These are phyloP conservation scores for Platorchestia sp. DNA, from an alignment of 1,140 invertebrate species.

Conservation along the genomic window DNA sequence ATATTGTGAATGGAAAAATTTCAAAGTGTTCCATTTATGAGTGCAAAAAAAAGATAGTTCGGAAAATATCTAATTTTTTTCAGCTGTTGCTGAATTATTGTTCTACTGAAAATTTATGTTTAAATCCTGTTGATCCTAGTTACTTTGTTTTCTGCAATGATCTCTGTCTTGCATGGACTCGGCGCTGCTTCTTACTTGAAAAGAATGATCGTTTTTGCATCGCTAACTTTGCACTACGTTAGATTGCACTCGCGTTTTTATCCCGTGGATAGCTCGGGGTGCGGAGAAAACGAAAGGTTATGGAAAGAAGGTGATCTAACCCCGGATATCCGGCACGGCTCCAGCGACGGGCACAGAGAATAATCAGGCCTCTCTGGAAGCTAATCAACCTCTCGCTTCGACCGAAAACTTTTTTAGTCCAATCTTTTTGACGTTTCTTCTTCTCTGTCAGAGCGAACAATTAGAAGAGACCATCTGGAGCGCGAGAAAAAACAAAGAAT, in stretches of 20 bases:
- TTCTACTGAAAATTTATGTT: not conserved
- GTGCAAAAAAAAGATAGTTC: not conserved
- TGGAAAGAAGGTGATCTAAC: not conserved
- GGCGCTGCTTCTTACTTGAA: not conserved
- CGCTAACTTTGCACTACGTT: not conserved
- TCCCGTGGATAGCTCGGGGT: not conserved
- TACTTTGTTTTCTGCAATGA: not conserved
- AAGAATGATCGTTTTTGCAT: not conserved
- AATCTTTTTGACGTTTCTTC: constrained; percentile 37
- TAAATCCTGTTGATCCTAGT: not conserved
- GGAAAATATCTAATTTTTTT: not conserved
- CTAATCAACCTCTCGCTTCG: constrained; percentile 38
- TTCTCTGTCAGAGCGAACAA: constrained; percentile 41
- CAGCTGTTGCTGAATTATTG: not conserved
- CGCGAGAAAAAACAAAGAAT: constrained; percentile 53
- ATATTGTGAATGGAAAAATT: not conserved
- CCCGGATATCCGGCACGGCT: not conserved
- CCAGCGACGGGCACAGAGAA: not conserved
- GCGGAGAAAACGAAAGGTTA: not conserved
- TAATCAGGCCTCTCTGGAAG: constrained; percentile 12
- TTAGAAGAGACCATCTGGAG: constrained; percentile 54
- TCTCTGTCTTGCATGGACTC: too few relatives aligned
- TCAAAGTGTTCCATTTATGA: not conserved
- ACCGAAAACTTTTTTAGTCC: constrained; percentile 13
- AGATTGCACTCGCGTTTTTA: not conserved